phyloP scores from a whole-genome alignment of 1,140 invertebrate species.

The Metaphire vulgaris region DNA sequence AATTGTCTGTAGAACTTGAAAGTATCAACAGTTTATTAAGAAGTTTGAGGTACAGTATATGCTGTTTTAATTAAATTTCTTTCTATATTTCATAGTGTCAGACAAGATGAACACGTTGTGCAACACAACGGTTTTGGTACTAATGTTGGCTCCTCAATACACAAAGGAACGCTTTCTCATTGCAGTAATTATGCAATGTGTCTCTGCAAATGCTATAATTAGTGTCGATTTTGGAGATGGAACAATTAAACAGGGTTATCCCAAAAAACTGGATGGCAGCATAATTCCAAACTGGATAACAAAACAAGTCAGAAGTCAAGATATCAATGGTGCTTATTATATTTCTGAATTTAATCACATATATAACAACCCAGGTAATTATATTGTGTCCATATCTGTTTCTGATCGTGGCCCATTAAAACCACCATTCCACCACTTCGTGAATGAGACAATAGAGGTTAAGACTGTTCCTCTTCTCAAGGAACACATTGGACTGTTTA shows the following conservation, averaged over 20 bases:
- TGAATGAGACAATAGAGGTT: not conserved
- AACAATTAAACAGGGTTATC: not conserved
- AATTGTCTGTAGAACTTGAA: too few relatives aligned
- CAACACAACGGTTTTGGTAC: too few relatives aligned
- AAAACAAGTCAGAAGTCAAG: not conserved
- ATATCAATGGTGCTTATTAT: not conserved
- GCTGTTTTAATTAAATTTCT: too few relatives aligned
- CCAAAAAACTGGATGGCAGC: not conserved
- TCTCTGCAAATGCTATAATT: not conserved
- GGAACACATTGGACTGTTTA: not conserved
- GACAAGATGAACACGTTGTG: too few relatives aligned
- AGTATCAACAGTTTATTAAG: too few relatives aligned
- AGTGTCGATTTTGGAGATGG: not conserved
- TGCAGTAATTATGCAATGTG: not conserved
- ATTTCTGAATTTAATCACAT: not conserved
- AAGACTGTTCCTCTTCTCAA: not conserved
- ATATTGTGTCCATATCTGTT: not conserved
- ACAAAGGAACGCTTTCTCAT: not conserved
- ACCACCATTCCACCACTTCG: not conserved
- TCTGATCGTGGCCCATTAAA: not conserved
- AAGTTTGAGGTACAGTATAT: too few relatives aligned
- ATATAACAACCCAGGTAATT: not conserved
- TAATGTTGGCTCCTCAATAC: not conserved
- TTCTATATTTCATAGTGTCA: too few relatives aligned
- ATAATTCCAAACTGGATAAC: not conserved